phyloP scores from a whole-genome alignment of 2,888 invertebrate species.

The Dynastes grantii region DNA sequence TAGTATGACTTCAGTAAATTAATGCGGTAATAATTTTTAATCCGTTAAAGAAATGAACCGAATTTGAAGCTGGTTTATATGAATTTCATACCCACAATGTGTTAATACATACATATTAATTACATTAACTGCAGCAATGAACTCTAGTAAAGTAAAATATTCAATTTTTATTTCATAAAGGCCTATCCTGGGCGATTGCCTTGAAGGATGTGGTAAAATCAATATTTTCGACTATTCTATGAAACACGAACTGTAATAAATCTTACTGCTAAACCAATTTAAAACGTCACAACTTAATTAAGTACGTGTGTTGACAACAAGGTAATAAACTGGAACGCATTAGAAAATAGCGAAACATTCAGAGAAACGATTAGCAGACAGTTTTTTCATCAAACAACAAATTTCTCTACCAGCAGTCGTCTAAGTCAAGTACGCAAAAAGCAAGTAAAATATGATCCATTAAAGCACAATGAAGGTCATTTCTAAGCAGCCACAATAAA shows the following conservation, averaged over 20 bases:
- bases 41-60: too few relatives aligned
- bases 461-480: conserved; percentile 23
- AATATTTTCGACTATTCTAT: too few relatives aligned
- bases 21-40: too few relatives aligned
- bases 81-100: too few relatives aligned
- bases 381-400: conserved; percentile 29
- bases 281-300: conserved; percentile 38
- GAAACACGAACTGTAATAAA: conserved; percentile 14
- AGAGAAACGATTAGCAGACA: conserved; percentile 34
- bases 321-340: conserved; percentile 33
- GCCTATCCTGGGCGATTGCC: too few relatives aligned
- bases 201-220: too few relatives aligned
- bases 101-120: too few relatives aligned
- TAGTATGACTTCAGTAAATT: too few relatives aligned
- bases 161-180: too few relatives aligned
- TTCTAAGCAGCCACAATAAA: conserved; percentile 35
- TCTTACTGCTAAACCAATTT: conserved; percentile 14
- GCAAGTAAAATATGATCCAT: conserved; percentile 30
- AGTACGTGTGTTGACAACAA: conserved; percentile 34
- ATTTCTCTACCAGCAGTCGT: conserved; percentile 9
- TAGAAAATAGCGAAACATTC: conserved; percentile 35
- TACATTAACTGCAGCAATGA: too few relatives aligned
- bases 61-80: too few relatives aligned
- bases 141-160: too few relatives aligned
- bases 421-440: conserved; percentile 18